A percentile compares a stretch with the other conserved stretches of the same genome.
Evolutionary conservation across 1,140 invertebrate species (phyloP).

Genomic region (Melitaea cinxia): DNA sequence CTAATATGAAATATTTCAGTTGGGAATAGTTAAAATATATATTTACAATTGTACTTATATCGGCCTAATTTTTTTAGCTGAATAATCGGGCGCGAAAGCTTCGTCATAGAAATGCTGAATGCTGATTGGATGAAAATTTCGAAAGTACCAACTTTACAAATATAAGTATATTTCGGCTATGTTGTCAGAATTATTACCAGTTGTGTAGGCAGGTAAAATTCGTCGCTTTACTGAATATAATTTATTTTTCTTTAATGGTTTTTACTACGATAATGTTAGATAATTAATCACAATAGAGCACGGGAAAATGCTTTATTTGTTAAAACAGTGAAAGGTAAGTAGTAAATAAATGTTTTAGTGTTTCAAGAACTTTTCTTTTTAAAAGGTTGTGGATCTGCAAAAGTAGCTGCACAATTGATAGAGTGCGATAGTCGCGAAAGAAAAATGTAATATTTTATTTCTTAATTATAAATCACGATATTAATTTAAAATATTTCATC

Average conservation of each 20-base stretch:
- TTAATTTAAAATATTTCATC: constrained; percentile 34
- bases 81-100: constrained; percentile 78
- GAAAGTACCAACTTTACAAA: constrained; percentile 71
- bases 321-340: constrained; percentile 57
- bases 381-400: constrained; percentile 78
- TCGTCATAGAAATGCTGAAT: constrained; percentile 61
- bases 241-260: constrained; percentile 78
- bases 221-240: constrained; percentile 70
- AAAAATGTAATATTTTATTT: constrained; percentile 61
- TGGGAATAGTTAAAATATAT: constrained; percentile 24
- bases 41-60: constrained; percentile 28
- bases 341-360: constrained; percentile 57
- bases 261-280: constrained; percentile 59
- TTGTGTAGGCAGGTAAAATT: constrained; percentile 79
- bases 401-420: constrained; percentile 80
- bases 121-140: constrained; percentile 63
- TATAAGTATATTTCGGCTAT: constrained; percentile 65
- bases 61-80: constrained; percentile 56
- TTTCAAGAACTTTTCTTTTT: constrained; percentile 76
- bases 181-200: constrained; percentile 80
- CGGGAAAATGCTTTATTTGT: constrained; percentile 47
- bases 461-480: constrained; percentile 25
- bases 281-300: constrained; percentile 52
- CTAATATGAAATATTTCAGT: constrained; percentile 13
- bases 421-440: constrained; percentile 75